Conservation (phyloP, 2,113 vertebrate genomes). For the Benitochromis conjunctus region DNA sequence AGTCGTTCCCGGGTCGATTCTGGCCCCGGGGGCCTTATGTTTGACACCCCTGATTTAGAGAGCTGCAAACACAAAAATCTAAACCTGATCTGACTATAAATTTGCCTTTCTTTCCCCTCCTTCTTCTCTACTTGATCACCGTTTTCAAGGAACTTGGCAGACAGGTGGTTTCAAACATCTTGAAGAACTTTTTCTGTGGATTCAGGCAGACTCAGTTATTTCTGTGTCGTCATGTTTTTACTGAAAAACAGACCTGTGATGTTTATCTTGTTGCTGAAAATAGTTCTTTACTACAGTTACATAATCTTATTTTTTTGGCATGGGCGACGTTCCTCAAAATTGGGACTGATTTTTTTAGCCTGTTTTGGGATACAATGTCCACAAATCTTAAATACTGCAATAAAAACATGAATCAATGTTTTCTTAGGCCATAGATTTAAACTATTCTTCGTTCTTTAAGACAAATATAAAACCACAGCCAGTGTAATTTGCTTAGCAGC, state of each 20-base stretch:
- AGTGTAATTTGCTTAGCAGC: neutral
- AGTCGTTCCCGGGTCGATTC: fast-evolving
- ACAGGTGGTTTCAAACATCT: neutral
- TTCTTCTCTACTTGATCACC: neutral
- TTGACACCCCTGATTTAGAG: neutral
- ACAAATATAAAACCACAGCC: neutral
- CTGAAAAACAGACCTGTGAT: neutral
- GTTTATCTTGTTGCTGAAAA: neutral
- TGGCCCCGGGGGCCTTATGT: neutral
- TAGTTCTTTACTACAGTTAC: neutral
- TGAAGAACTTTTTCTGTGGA: neutral
- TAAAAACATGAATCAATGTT: neutral
- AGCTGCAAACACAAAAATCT: neutral
- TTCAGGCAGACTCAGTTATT: neutral
- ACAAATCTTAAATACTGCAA: neutral
- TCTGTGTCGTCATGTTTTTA: neutral
- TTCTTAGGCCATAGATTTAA: neutral
- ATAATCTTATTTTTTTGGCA: neutral
- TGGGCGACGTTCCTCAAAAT: neutral
- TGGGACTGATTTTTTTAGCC: neutral
- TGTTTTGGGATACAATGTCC: neutral
- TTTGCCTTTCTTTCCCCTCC: neutral
- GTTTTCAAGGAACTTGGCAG: neutral
- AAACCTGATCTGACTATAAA: neutral
- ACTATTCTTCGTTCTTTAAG: neutral